Evolutionary conservation across 2,888 invertebrate genomes (phyloP).

Genomic region (Crossocerus cetratus): DNA sequence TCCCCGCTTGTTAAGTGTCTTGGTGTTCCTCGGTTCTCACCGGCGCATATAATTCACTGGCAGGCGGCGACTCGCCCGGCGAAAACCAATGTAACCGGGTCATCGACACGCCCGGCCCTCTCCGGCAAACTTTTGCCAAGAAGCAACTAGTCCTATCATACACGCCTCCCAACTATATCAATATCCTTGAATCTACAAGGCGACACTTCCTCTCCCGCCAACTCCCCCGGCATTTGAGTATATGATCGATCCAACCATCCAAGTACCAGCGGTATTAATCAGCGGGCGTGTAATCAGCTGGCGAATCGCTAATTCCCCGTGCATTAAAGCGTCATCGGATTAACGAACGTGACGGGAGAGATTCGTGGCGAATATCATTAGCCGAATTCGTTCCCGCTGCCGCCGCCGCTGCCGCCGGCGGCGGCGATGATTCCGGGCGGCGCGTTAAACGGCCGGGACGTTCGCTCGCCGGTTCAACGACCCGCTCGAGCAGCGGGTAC

Average conservation of each 20-base stretch:
- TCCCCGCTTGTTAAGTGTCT: background rate
- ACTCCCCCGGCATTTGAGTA: too few relatives aligned
- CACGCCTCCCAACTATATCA: too few relatives aligned
- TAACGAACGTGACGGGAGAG: background rate
- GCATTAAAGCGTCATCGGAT: background rate
- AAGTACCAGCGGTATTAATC: too few relatives aligned
- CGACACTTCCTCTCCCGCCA: too few relatives aligned
- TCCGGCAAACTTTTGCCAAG: background rate
- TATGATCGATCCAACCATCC: too few relatives aligned
- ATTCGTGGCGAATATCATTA: background rate
- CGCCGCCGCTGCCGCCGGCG: background rate
- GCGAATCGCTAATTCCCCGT: background rate
- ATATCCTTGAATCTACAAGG: too few relatives aligned
- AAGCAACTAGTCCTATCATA: too few relatives aligned
- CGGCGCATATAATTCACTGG: background rate
- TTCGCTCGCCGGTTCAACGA: slow-evolving; percentile 56
- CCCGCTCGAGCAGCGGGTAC: slow-evolving; percentile 47
- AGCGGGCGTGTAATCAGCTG: background rate
- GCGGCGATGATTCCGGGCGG: background rate
- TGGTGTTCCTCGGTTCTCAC: background rate
- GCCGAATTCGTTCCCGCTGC: background rate
- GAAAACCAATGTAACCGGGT: slow-evolving; percentile 23
- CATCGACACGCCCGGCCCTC: slow-evolving; percentile 6
- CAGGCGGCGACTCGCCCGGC: background rate
- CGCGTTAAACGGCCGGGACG: slow-evolving; percentile 9